Evolutionary conservation across 2,888 invertebrate species (phyloP), one percentile per base, ranked within the genome.

Genomic region (Deilephila elpenor): DNA sequence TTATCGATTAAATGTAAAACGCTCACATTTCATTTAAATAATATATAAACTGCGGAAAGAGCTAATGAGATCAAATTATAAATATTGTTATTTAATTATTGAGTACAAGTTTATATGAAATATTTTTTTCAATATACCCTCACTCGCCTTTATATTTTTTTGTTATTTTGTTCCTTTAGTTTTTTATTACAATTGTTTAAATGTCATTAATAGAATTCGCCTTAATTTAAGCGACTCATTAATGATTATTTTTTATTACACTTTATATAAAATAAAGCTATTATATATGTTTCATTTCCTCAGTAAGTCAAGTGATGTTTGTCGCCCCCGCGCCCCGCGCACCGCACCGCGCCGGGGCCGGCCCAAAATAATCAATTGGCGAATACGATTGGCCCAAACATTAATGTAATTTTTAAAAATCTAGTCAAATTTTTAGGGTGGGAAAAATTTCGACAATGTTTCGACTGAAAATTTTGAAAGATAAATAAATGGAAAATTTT

Each of bases 81-180:
- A 73, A 93, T 93, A 93, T 93, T 93, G 94, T 94, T 94, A 93
- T 93, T 93, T 93, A 93, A 93, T 93, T 93, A 93, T 93, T 91
- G 94, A 94, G 93, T 94, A 94, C 94, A 94, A 93, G 93, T 93
- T 93, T 92, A 92, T 93, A 91, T 90, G 88, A 88, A 91, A 91
- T 93, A 90, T 92, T 91, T 89, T 86, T 93, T 93, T 92, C 91
- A 91, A 91, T 93, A 93, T 93, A 92, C 87, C 89, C 89, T 89
- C 90, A 91, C 90, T 91, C 92, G 91, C 91, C 89, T 93, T 88
- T 93, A 87, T 93, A 89, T 92, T 92, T 93, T 93, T 93, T 93
- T 93, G 92, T 93, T 94, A 91, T 90, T 93, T 93, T 93, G 92
- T 94, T 94, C 93, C 93, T 93, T 93, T 93, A 93, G 92, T 92